Evolutionary conservation across 2,797 vertebrate species (phyloP).

Genomic region (Heterohyrax brucei): DNA sequence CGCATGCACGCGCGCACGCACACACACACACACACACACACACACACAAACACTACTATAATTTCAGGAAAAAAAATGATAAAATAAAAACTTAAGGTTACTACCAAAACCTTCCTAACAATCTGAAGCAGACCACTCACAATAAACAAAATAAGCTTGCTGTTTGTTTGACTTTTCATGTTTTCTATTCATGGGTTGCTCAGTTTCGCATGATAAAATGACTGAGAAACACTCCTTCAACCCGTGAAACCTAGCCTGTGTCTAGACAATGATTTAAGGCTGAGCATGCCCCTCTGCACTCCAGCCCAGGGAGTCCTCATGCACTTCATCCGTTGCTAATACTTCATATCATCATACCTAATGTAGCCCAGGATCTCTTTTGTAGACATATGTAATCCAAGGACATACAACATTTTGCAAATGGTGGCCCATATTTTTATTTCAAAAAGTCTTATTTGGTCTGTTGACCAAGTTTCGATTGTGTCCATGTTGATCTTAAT

Average conservation of each 20-base stretch:
- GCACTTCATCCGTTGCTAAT: constrained; percentile 80
- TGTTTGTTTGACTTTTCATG: constrained; percentile 38
- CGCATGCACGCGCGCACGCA: too few species aligned
- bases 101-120: not conserved
- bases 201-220: constrained; percentile 30
- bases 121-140: constrained; percentile 47
- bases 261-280: constrained; percentile 58
- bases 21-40: too few species aligned
- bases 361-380: constrained; percentile 75
- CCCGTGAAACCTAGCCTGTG: constrained; percentile 34
- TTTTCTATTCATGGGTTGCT: constrained; percentile 25
- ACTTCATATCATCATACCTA: constrained; percentile 80
- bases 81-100: not conserved
- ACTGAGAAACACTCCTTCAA: not conserved
- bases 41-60: not conserved
- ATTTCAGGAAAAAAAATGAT: not conserved
- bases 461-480: constrained; percentile 88
- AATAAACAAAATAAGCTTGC: constrained; percentile 27
- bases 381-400: constrained; percentile 79
- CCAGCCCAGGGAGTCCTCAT: constrained; percentile 65
- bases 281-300: constrained; percentile 39
- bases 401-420: constrained; percentile 80
- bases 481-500: constrained; percentile 88
- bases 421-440: constrained; percentile 81
- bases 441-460: constrained; percentile 87